Conservation (phyloP, 2,113 vertebrate genomes). For the Pedetes capensis region DNA sequence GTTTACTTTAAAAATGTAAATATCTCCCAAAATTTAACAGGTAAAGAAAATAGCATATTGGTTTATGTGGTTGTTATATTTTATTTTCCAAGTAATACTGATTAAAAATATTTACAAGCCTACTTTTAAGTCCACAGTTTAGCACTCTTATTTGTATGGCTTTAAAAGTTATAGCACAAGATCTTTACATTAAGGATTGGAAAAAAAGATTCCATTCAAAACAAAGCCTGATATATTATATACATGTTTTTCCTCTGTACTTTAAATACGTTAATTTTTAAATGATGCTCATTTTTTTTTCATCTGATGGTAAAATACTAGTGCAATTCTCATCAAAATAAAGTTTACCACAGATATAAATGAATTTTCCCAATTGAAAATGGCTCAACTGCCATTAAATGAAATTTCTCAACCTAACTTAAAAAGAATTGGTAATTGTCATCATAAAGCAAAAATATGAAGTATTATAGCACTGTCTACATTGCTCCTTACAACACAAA, state of each 20-base stretch:
- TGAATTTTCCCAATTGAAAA: conserved; percentile 63
- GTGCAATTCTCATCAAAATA: conserved; percentile 80
- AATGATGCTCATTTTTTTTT: conserved; percentile 73
- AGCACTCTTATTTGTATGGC: conserved; percentile 86
- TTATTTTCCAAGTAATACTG: conserved; percentile 87
- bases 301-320: conserved; percentile 79
- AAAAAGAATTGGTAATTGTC: conserved; percentile 74
- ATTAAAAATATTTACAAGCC: conserved; percentile 87
- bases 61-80: conserved; percentile 80
- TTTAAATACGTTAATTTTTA: conserved; percentile 78
- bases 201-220: conserved; percentile 74
- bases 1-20: conserved; percentile 79
- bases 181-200: conserved; percentile 80
- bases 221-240: conserved; percentile 82
- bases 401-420: conserved; percentile 67
- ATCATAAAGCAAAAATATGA: conserved; percentile 82
- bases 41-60: conserved; percentile 81
- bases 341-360: conserved; percentile 77
- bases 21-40: conserved; percentile 74
- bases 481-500: conserved; percentile 70
- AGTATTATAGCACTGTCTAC: conserved; percentile 78
- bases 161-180: conserved; percentile 83
- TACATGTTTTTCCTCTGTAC: conserved; percentile 77
- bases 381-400: conserved; percentile 69
- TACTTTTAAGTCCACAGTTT: conserved; percentile 83